Conservation (phyloP, 2,113 vertebrate genomes). For the human region DNA sequence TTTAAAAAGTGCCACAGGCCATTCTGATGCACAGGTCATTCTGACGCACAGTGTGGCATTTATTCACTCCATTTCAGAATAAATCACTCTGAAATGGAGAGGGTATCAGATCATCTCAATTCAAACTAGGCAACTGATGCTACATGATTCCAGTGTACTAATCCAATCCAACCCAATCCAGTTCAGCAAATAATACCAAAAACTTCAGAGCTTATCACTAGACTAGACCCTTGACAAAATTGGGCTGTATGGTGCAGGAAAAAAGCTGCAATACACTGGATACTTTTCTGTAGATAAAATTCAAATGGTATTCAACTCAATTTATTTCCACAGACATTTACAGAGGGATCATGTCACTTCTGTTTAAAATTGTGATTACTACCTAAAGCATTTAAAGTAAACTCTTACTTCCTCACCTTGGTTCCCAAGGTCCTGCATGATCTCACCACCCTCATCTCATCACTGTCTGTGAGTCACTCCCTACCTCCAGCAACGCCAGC, state of each 20-base stretch:
- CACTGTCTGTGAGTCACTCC: constrained; percentile 50
- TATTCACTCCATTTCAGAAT: too few species aligned
- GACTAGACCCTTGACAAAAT: neutral
- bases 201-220: neutral
- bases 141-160: neutral
- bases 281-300: neutral
- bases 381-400: constrained; percentile 40
- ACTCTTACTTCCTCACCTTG: neutral
- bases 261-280: neutral
- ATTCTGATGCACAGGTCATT: neutral
- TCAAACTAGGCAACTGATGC: neutral
- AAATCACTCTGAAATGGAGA: neutral
- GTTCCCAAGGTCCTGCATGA: neutral
- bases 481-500: neutral
- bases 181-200: neutral
- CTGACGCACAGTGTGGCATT: too few species aligned
- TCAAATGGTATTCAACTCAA: neutral
- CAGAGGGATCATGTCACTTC: neutral
- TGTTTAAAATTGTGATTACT: constrained; percentile 28
- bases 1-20: neutral
- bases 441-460: constrained; percentile 26
- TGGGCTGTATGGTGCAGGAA: neutral
- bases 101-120: neutral
- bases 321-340: constrained; percentile 22
- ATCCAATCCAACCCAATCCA: neutral